phyloP scores from a whole-genome alignment of 2,797 vertebrate genomes.

The Eremophila alpestris region DNA sequence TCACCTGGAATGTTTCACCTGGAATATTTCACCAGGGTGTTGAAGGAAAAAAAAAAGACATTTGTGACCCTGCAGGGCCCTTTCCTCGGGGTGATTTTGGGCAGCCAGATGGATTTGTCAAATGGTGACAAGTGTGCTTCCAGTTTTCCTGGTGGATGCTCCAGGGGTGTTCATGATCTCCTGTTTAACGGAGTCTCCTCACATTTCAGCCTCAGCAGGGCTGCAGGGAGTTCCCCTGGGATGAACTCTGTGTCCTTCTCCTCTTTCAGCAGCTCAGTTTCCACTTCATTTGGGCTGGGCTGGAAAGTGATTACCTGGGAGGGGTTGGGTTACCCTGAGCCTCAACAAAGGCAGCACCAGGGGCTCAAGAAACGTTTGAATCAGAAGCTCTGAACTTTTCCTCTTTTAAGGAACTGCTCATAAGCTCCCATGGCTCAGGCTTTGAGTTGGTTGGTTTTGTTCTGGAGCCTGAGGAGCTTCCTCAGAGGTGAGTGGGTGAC shows the following conservation, averaged over 20 bases:
- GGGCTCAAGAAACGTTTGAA: not conserved
- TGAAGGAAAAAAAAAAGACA: not conserved
- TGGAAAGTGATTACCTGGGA: not conserved
- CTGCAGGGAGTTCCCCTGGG: not conserved
- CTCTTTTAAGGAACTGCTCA: not conserved
- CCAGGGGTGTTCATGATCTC: rapidly evolving
- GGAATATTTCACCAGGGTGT: rapidly evolving
- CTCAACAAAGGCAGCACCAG: not conserved
- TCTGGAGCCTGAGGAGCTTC: conserved; percentile 9
- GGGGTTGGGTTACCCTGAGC: conserved; percentile 43
- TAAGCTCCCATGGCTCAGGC: conserved; percentile 15
- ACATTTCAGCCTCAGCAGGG: not conserved
- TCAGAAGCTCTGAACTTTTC: not conserved
- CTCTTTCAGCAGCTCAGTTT: not conserved
- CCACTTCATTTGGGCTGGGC: conserved; percentile 10
- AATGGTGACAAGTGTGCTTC: rapidly evolving
- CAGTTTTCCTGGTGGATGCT: rapidly evolving
- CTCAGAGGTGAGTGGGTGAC: conserved; percentile 26
- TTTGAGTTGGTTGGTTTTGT: not conserved
- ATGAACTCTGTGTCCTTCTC: not conserved
- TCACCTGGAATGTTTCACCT: not conserved
- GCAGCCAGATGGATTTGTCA: not conserved
- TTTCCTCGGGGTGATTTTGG: not conserved
- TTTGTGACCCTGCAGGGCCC: not conserved
- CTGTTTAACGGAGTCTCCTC: not conserved